Base-by-base conservation (phyloP, 37 sponge, comb jelly and placozoan genomes). In the Theonella swinhoei region DNA sequence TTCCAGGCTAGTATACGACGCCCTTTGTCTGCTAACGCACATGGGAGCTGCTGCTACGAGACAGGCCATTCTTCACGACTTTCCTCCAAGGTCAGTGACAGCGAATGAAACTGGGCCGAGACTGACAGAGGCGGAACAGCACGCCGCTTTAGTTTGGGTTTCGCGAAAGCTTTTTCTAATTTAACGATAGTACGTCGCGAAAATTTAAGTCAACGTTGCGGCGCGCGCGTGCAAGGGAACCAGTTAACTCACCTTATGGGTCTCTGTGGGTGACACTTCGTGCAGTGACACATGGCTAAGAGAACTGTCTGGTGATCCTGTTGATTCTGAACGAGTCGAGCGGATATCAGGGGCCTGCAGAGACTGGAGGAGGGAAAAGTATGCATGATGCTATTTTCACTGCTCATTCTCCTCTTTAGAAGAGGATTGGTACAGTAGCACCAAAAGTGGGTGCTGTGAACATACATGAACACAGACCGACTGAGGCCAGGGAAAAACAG, bases 221-320 rank as follows among this genome's bases (percentile, higher is more conserved):
- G 14, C 14, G 54, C 54, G 54, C 54, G 14, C 14, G 54, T 14
- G 54, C 54, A 47, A 47, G 7, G 14, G 11, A 38, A 23, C 9
- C 68, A 9, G 20, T 9, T 31, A 66, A 7, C 32, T 8, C 29
- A 75, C 76, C 59, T 75, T 75, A 5, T 22, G 17, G 19, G 30
- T 25, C 1, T 25, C 39, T 25, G 19, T 1, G 59, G 76, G 76
- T 25, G 76, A 75, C 26, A 39, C 40, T 33, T 68, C 69, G 76
- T 75, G 34, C 76, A 47, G 59, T 7, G 59, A 75, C 32, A 42
- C 59, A 22, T 42, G 31, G 28, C 31, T 58, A 1, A 75, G 29
- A 43, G 58, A 36, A 47, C 76, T 75, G 59, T 75, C 76, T 17
- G 76, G 76, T 25, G 76, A 75, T 28, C 69, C 69, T 1, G 76